Conservation (phyloP, 2,113 vertebrate genomes). For the Dasypus novemcinctus region DNA sequence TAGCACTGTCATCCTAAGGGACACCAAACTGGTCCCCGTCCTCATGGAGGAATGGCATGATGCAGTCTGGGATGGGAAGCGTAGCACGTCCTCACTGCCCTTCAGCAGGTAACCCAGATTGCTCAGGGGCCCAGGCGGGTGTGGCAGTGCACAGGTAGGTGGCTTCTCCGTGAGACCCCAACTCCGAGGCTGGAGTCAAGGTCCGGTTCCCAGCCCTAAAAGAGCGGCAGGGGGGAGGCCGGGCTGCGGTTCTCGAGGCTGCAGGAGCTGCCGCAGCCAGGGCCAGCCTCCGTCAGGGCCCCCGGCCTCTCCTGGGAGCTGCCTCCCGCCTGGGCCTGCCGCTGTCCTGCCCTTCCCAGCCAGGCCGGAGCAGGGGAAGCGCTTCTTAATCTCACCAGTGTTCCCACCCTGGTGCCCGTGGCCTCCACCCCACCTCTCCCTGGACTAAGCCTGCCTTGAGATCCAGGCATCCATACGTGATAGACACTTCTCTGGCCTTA, state of each 20-base stretch:
- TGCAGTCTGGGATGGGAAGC: conserved; percentile 79
- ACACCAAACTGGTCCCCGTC: conserved; percentile 94
- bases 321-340: too few relatives aligned
- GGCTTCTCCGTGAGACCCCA: neutral
- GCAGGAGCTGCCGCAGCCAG: neutral
- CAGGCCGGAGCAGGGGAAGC: too few relatives aligned
- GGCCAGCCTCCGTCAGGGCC: too few relatives aligned
- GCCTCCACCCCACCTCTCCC: too few relatives aligned
- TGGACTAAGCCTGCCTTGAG: too few relatives aligned
- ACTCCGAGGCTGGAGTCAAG: neutral
- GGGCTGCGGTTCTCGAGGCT: neutral
- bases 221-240: neutral
- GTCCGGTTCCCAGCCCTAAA: neutral
- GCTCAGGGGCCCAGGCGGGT: neutral
- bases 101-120: neutral
- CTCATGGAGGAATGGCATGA: conserved; percentile 94
- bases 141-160: neutral
- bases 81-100: too few relatives aligned
- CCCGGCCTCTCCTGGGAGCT: too few relatives aligned
- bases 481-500: neutral
- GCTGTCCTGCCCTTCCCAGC: too few relatives aligned
- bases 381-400: too few relatives aligned
- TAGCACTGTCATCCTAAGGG: conserved; percentile 96
- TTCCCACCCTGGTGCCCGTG: too few relatives aligned
- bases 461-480: too few relatives aligned